Evolutionary conservation across 2,888 invertebrate species (phyloP).

Genomic region (Polydrusus tereticollis): DNA sequence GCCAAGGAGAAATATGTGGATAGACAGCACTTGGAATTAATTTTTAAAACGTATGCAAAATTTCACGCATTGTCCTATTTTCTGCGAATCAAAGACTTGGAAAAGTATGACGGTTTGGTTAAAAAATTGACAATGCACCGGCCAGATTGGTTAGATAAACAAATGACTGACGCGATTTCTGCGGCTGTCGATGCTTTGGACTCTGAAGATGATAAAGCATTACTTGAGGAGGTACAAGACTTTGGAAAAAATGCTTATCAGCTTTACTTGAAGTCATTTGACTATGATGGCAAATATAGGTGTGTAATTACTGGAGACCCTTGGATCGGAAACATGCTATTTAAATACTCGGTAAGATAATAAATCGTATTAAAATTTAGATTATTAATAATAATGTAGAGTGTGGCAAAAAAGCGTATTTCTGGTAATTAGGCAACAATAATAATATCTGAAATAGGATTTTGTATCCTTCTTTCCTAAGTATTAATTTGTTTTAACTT

Average conservation of each 20-base stretch:
- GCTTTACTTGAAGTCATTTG: background rate
- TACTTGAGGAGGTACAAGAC: background rate
- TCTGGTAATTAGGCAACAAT: no score
- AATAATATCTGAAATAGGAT: no score
- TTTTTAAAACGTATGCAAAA: background rate
- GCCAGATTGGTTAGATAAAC: background rate
- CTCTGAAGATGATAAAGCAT: background rate
- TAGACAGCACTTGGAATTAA: background rate
- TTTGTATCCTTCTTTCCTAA: no score
- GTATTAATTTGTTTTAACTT: no score
- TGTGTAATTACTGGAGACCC: background rate
- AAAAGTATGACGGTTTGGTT: background rate
- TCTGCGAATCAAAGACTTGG: background rate
- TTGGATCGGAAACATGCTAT: background rate
- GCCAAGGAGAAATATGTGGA: background rate
- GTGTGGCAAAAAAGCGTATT: no score
- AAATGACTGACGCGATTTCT: background rate
- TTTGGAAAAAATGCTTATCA: background rate
- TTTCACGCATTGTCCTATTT: background rate
- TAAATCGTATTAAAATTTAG: no score
- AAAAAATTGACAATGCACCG: no score
- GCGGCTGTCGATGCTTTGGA: background rate
- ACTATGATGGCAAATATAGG: background rate
- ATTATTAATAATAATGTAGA: no score
- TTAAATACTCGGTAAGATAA: background rate